These are phyloP conservation scores for Struthio camelus DNA, from an alignment of 2,113 vertebrate genomes.

Conservation along the genomic window DNA sequence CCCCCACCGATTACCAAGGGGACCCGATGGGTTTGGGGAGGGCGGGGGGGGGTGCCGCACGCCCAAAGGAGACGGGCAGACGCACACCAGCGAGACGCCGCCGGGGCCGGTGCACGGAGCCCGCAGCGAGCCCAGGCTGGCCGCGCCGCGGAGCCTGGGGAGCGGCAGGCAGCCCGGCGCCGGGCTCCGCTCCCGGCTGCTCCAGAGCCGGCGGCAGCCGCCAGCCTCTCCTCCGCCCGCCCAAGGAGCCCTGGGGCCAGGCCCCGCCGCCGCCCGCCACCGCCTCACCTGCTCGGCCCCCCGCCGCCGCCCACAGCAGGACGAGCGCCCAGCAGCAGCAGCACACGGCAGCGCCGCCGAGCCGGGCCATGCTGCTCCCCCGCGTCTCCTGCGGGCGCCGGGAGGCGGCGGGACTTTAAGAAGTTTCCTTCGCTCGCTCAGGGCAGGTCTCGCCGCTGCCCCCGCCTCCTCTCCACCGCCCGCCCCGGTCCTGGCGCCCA, in stretches of 20 bases:
- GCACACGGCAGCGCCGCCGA: background rate
- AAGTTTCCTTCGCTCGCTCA: background rate
- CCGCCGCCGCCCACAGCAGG: conserved; percentile 25
- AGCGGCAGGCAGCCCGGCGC: background rate
- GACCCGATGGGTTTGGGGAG: no score
- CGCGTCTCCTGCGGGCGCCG: background rate
- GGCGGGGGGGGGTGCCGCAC: no score
- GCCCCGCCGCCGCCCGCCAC: background rate
- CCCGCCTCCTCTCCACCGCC: conserved; percentile 37
- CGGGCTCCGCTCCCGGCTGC: background rate
- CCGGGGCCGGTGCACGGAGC: background rate
- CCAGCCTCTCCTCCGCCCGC: no score
- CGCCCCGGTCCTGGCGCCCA: background rate
- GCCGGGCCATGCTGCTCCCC: background rate
- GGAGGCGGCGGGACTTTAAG: conserved; percentile 26
- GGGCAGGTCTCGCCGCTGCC: conserved; percentile 46
- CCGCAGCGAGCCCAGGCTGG: background rate
- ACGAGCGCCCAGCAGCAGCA: conserved; percentile 29
- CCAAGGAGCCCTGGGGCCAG: background rate
- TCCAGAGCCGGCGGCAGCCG: background rate
- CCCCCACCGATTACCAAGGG: no score
- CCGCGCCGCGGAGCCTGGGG: background rate
- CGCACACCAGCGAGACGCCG: background rate
- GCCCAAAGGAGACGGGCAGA: background rate
- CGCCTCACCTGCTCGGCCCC: conserved; percentile 66